Conservation (phyloP, 2,888 invertebrate genomes). For the Lycia hirtaria region DNA sequence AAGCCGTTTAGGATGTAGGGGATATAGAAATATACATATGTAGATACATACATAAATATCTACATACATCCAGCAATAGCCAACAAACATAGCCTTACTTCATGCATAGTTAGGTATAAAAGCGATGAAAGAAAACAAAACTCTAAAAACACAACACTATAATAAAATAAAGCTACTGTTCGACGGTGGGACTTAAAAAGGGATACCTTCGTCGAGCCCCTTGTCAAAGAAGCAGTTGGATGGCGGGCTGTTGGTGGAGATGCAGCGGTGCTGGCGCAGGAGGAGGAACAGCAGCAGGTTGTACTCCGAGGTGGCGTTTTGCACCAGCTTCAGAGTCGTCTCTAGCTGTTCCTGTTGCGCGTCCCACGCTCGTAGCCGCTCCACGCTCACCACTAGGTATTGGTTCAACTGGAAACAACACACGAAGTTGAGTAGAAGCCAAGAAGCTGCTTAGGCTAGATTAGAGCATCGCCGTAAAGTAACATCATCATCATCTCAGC, state of each 20-base stretch:
- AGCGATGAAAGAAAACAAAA: neutral
- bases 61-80: too few relatives aligned
- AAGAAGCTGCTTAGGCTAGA: too few relatives aligned
- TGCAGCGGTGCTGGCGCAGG: conserved; percentile 62
- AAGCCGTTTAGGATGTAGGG: too few relatives aligned
- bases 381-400: conserved; percentile 56
- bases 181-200: conserved; percentile 37
- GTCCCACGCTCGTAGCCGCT: conserved; percentile 65
- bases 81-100: too few relatives aligned
- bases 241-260: conserved; percentile 42
- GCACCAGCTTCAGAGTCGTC: conserved; percentile 62
- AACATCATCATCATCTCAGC: too few relatives aligned
- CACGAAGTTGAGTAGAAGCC: neutral
- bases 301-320: conserved; percentile 71
- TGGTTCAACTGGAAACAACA: conserved; percentile 35
- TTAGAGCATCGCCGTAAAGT: too few relatives aligned
- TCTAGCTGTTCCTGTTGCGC: conserved; percentile 66
- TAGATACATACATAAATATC: too few relatives aligned
- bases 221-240: conserved; percentile 55
- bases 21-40: too few relatives aligned
- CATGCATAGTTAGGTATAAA: neutral
- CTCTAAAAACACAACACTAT: conserved; percentile 11
- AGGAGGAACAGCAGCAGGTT: conserved; percentile 69
- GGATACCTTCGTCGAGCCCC: conserved; percentile 50
- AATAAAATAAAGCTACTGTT: conserved; percentile 19